Evolutionary conservation across 2,113 vertebrate genomes (phyloP).

Genomic region (Plectropomus leopardus): DNA sequence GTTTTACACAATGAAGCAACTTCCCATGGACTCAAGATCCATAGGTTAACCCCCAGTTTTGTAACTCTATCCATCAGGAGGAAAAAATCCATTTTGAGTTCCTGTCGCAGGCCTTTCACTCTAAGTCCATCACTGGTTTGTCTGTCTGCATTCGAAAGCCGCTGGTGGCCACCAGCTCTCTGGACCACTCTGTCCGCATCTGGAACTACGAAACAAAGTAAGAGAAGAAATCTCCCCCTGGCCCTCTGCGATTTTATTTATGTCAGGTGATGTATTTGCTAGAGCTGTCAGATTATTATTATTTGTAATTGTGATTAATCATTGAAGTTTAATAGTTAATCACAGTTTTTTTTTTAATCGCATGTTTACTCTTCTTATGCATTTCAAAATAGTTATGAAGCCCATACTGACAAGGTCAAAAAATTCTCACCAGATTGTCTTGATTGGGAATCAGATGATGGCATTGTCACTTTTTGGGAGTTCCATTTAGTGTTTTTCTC

Average conservation of each 20-base stretch:
- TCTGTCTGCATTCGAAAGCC: constrained; percentile 92
- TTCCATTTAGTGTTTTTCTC: too few relatives aligned
- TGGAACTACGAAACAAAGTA: constrained; percentile 97
- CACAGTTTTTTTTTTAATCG: too few relatives aligned
- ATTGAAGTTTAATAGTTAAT: too few relatives aligned
- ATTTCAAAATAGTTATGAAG: too few relatives aligned
- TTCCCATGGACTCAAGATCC: neutral
- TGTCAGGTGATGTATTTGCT: neutral
- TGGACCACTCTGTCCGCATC: constrained; percentile 93
- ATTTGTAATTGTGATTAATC: too few relatives aligned
- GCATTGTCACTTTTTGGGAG: too few relatives aligned
- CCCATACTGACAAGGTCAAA: too few relatives aligned
- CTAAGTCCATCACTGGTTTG: constrained; percentile 90
- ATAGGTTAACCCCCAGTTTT: neutral
- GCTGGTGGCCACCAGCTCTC: constrained; percentile 92
- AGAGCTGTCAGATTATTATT: too few relatives aligned
- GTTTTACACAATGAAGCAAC: neutral
- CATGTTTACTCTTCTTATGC: too few relatives aligned
- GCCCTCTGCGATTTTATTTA: neutral
- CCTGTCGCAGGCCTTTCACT: constrained; percentile 91
- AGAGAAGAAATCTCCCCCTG: constrained; percentile 32
- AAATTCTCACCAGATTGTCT: too few relatives aligned
- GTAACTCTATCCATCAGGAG: constrained; percentile 78
- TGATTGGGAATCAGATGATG: too few relatives aligned
- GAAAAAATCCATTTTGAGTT: constrained; percentile 87